Base-by-base conservation (phyloP, 2,113 vertebrate genomes). In the Triplophysa rosa region DNA sequence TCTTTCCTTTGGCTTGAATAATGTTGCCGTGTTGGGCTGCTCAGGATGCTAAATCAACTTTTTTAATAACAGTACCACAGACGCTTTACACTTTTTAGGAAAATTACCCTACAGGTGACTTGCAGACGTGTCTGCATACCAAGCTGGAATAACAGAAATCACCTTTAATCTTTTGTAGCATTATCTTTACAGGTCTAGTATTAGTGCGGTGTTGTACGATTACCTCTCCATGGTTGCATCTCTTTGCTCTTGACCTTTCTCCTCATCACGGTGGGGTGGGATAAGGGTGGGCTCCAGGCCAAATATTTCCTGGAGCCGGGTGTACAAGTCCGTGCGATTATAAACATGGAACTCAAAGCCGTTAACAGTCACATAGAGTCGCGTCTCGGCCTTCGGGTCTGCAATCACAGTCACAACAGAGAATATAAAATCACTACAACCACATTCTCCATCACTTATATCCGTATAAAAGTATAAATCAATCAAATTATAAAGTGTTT, bases 341-440 rank as follows among this genome's bases (percentile, higher is more conserved):
- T 99, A 99, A 64, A 96, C 95, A 1, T 99, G 98, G 86, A 99
- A 98, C 89, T 99, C 98, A 82, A 98, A 98, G 83, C 98, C 97
- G 71, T 99, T 99, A 58, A 99, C 93, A 45, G 97, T 98, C 86
- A 99, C 94, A 78, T 97, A 96, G 8, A 99, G 92, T 85, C 98
- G 94, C 23, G 98, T 99, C 91, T 99, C 97, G 83, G 98, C 96
- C 87, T 97, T 98, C 77, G 98, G 98, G 89, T 99, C 97, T 99
- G 87, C 24, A 61, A 66, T 65, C 42, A 56, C n/a, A 65, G 61
- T 7, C 5, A 82, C 24, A 68, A 54, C 0, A 37, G 33, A 37
- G 19, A 78, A n/a, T 69, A 52, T 23, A 24, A 56, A 29, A 67
- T 12, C 6, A 62, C 13, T 66, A 23, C 59, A 70, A 65, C 12